A percentile compares a stretch with the other conserved stretches of the same genome.
phyloP scores from a whole-genome alignment of 2,888 invertebrate species.

The Entomobrya multifasciata region DNA sequence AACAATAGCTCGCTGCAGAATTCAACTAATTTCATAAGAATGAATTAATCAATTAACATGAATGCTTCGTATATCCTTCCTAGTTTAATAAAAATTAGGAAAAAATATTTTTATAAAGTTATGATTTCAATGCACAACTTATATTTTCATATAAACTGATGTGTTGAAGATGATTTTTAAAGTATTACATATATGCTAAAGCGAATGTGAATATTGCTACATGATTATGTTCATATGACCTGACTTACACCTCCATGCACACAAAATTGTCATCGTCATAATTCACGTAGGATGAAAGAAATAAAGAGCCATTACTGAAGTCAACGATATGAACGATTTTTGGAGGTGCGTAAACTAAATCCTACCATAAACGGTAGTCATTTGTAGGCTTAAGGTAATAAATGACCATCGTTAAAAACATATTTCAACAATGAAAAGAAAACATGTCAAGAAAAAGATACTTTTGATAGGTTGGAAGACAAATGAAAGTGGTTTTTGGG shows the following conservation, averaged over 20 bases:
- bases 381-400: constrained; percentile 69
- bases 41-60: constrained; percentile 57
- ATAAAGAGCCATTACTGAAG: constrained; percentile 46
- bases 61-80: background rate
- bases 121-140: too few species aligned
- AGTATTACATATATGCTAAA: too few species aligned
- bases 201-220: too few species aligned
- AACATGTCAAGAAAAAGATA: constrained; percentile 70
- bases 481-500: constrained; percentile 66
- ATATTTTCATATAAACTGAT: too few species aligned
- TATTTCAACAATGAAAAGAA: constrained; percentile 73
- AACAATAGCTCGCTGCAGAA: constrained; percentile 10
- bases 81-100: too few species aligned
- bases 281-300: too few species aligned
- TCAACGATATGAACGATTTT: too few species aligned
- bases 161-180: too few species aligned
- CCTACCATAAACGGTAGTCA: constrained; percentile 65
- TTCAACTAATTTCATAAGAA: constrained; percentile 37
- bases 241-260: too few species aligned
- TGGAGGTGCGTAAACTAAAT: constrained; percentile 53
- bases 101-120: too few species aligned
- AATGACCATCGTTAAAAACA: constrained; percentile 70
- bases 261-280: too few species aligned
- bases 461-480: constrained; percentile 71
- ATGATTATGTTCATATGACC: too few species aligned